Base-by-base conservation (phyloP, 2,888 invertebrate species). In the Strigamia transsilvanica region DNA sequence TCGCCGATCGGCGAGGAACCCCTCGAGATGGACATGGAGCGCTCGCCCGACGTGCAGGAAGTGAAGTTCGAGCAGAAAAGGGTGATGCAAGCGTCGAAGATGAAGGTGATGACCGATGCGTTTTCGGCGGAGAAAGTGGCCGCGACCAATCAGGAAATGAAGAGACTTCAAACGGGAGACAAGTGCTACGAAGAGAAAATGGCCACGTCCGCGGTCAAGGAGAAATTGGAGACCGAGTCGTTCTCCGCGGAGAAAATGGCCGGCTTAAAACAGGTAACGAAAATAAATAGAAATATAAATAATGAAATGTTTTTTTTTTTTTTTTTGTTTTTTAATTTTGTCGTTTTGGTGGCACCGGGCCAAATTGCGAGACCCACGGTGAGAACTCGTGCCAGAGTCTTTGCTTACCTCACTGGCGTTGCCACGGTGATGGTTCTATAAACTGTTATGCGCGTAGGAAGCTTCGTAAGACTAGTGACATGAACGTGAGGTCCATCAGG, bases 161-260 rank as follows among this genome's bases (percentile, higher is more conserved):
- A 93, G 87, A 91, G 93, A 82, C 88, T 96, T 83, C 94, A 95
- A 87, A 91, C 95, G 34, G 94, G 94, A 51, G 95, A 95, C 86
- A 89, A 95, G n/a, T 84, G 83, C 38, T 95, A 94, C 88, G 93
- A 94, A 86, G 94, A 94, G 88, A 92, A 92, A 78, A 86, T 86
- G 15, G 87, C 94, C 66, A 93, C 94, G 61, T 92, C 93, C 38
- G 94, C 95, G 18, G 91, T 93, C 84, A 91, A 93, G 85, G 93
- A 94, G 84, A 90, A 94, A 85, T 89, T 95, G 84, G 95, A 95
- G 88, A 91, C 94, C 83, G 95, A 95, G 87, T 95, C 95, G 77
- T 91, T 95, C 83, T 93, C 93, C 32, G 93, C 95, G 0, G 95
- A 96, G 89, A 94, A 95, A 88, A 93, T 94, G 87, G 92, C 94